phyloP scores from a whole-genome alignment of 2,113 vertebrate species.

The Kryptolebias marmoratus region DNA sequence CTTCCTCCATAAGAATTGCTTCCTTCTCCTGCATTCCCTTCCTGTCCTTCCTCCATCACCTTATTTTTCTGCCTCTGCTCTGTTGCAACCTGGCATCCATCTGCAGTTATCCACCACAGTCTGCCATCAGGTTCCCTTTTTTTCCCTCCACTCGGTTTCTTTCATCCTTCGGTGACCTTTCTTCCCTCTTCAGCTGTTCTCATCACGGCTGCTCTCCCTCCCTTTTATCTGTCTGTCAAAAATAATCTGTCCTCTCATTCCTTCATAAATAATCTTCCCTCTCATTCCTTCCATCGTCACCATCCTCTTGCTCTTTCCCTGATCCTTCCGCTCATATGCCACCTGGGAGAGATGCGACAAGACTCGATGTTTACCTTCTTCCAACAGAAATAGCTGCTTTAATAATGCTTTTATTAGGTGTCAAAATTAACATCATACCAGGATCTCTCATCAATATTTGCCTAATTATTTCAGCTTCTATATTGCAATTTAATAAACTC shows the following conservation, averaged over 20 bases:
- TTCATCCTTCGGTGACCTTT: slow-evolving; percentile 48
- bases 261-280: slow-evolving; percentile 37
- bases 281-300: slow-evolving; percentile 17
- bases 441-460: slow-evolving; percentile 72
- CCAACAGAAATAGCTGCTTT: slow-evolving; percentile 62
- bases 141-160: neutral
- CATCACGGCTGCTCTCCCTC: slow-evolving; percentile 31
- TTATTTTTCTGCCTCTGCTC: slow-evolving; percentile 11
- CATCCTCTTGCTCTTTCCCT: neutral
- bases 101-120: slow-evolving; percentile 22
- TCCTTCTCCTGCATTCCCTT: neutral
- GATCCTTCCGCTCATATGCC: slow-evolving; percentile 25
- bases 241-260: slow-evolving; percentile 40
- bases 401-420: slow-evolving; percentile 76
- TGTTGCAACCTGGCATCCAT: slow-evolving; percentile 11
- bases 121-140: slow-evolving; percentile 12
- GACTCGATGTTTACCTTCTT: slow-evolving; percentile 68
- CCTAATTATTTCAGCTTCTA: slow-evolving; percentile 69
- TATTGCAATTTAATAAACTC: slow-evolving; percentile 78
- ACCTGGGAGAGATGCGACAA: slow-evolving; percentile 9
- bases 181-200: slow-evolving; percentile 43
- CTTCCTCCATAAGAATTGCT: slow-evolving; percentile 4
- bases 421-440: slow-evolving; percentile 41
- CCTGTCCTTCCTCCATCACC: slow-evolving; percentile 1
- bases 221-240: slow-evolving; percentile 54